Evolutionary conservation across 2,113 vertebrate genomes (phyloP), one percentile per base, ranked within the genome.

Genomic region (Oncorhynchus keta): DNA sequence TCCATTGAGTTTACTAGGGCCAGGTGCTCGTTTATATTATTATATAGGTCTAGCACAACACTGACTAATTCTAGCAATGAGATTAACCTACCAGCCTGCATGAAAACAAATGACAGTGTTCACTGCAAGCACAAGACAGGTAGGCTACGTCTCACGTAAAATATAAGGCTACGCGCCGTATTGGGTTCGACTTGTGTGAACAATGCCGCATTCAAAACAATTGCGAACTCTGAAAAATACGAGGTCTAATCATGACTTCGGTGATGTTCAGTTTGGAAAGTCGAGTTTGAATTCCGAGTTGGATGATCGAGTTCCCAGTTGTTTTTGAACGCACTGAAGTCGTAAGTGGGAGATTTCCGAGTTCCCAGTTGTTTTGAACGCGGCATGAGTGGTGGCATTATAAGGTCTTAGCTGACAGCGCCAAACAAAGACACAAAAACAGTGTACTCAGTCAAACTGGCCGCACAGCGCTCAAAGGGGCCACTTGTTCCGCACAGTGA

Each of bases 341-440:
- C 39, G 9, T 45, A 45, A 45, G 39, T 45, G 39, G 39, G 39
- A 45, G 39, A 45, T 45, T 45, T 45, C 39, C 39, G 39, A 45
- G 39, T 39, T 39, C 8, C 39, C 39, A 39, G 39, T 45, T 45
- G 39, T 45, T 45, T 45, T 45, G 39, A 45, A 45, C 39, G 2
- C 2, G 39, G 39, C 39, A 45, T 45, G 11, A 20, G 26, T 26
- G 24, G 12, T 51, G 18, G 8, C 68, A 24, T 18, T 39, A 55
- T 55, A 64, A 71, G 16, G 59, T 30, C 71, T 70, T 68, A 73
- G 71, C 71, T 77, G 75, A 70, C 72, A 51, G 70, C 7, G 66
- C n/a, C 18, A 68, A 65, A 76, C 45, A 67, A 66, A 74, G 26
- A 28, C n/a, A 39, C 35, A 71, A 61, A 81, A 73, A 22, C 59